Percentiles rank a stretch among this genome's conserved stretches.
These are phyloP conservation scores for Corythornis madagascariensis DNA, from an alignment of 2,113 vertebrate genomes.

Conservation along the genomic window DNA sequence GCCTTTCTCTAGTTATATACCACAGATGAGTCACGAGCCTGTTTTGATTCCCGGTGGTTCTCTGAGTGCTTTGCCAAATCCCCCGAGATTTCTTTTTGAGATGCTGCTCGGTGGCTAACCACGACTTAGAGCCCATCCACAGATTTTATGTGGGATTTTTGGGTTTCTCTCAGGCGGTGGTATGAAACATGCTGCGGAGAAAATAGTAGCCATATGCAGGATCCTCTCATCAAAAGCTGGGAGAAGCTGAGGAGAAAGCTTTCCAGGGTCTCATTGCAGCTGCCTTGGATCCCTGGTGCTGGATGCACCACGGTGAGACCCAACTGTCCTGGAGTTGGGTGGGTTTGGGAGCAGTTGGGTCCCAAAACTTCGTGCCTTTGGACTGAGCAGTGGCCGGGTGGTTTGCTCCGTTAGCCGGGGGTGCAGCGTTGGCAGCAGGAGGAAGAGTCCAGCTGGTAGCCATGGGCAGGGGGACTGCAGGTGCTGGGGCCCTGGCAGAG, in stretches of 20 bases:
- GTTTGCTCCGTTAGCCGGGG: no score
- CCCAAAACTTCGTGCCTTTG: background rate
- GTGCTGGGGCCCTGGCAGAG: constrained; percentile 4
- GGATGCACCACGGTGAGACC: background rate
- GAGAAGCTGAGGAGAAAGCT: background rate
- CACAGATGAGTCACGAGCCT: constrained; percentile 33
- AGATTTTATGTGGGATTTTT: constrained; percentile 21
- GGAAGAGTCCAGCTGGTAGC: background rate
- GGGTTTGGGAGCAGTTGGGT: background rate
- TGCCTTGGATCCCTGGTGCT: background rate
- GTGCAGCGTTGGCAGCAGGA: background rate
- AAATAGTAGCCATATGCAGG: background rate
- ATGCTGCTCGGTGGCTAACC: background rate
- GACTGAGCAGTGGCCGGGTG: no score
- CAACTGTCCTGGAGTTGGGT: background rate
- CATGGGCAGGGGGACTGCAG: background rate
- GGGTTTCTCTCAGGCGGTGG: background rate
- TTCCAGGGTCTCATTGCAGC: background rate
- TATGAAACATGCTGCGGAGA: background rate
- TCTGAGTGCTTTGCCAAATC: constrained; percentile 41
- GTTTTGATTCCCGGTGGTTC: constrained; percentile 2
- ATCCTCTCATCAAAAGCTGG: background rate
- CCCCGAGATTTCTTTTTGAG: background rate
- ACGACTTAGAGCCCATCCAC: background rate
- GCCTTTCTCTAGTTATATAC: background rate